These are phyloP conservation scores for Acanthurus leucopareius DNA, from an alignment of 2,797 vertebrate species.

Conservation along the genomic window DNA sequence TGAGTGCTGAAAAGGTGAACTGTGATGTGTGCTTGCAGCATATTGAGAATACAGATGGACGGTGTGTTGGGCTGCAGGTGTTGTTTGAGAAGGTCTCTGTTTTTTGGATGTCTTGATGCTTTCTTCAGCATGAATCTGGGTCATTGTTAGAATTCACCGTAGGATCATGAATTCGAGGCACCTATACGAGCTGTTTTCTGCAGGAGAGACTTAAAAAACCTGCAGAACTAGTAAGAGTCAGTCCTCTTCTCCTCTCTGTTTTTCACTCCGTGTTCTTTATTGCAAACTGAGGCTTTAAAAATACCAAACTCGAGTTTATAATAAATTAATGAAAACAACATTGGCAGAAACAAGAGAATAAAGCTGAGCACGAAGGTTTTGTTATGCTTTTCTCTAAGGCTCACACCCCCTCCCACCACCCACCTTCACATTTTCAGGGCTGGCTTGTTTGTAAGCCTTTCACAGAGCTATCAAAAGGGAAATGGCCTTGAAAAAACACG, in stretches of 20 bases:
- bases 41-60: slow-evolving; percentile 23
- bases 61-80: neutral
- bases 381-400: slow-evolving; percentile 14
- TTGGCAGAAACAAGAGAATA: slow-evolving; percentile 22
- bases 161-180: neutral
- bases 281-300: slow-evolving; percentile 19
- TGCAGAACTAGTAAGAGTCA: neutral
- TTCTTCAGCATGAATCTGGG: slow-evolving; percentile 7
- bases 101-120: neutral
- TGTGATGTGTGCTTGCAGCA: neutral
- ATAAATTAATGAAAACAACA: slow-evolving; percentile 9
- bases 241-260: neutral
- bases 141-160: neutral
- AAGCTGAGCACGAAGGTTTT: slow-evolving; percentile 41
- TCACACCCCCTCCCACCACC: slow-evolving; percentile 12
- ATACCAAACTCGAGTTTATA: slow-evolving; percentile 13
- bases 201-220: neutral
- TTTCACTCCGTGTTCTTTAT: slow-evolving; percentile 12
- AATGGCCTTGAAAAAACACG: slow-evolving; percentile 59
- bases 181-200: neutral
- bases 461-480: slow-evolving; percentile 38
- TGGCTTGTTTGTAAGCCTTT: slow-evolving; percentile 54
- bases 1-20: neutral
- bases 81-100: neutral
- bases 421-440: slow-evolving; percentile 39